Evolutionary conservation across 2,888 invertebrate species (phyloP).

Genomic region (Pristionchus maxplancki): DNA sequence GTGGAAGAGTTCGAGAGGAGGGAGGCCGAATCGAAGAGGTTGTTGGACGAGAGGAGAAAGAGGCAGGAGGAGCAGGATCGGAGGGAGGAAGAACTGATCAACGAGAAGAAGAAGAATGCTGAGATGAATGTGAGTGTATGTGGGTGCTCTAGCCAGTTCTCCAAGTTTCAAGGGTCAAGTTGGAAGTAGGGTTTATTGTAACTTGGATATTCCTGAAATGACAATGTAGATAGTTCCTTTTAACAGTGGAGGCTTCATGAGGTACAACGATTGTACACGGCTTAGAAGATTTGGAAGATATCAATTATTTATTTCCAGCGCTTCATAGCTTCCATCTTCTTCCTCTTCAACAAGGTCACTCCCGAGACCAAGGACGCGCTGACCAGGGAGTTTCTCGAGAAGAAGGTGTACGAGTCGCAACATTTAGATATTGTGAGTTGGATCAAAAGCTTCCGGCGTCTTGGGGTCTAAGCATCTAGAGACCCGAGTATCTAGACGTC

Average conservation of each 20-base stretch:
- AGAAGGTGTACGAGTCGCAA: conserved; percentile 55
- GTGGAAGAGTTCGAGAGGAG: background rate
- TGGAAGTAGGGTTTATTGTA: no score
- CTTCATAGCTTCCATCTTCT: conserved; percentile 63
- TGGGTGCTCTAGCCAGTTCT: no score
- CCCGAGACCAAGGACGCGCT: conserved; percentile 64
- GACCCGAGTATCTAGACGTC: no score
- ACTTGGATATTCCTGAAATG: no score
- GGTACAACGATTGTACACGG: no score
- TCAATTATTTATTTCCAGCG: no score
- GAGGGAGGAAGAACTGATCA: no score
- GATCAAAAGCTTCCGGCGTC: background rate
- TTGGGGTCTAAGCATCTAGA: no score
- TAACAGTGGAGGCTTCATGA: no score
- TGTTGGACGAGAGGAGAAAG: background rate
- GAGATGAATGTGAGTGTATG: background rate
- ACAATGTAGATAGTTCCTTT: no score
- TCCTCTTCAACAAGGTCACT: conserved; percentile 72
- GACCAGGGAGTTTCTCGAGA: conserved; percentile 61
- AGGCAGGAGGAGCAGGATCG: background rate
- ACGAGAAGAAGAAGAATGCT: background rate
- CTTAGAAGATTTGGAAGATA: no score
- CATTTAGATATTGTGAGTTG: background rate
- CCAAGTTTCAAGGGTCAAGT: no score
- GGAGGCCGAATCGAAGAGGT: background rate